Base-by-base conservation (phyloP, 2,797 vertebrate genomes). In the Liparis tanakae region DNA sequence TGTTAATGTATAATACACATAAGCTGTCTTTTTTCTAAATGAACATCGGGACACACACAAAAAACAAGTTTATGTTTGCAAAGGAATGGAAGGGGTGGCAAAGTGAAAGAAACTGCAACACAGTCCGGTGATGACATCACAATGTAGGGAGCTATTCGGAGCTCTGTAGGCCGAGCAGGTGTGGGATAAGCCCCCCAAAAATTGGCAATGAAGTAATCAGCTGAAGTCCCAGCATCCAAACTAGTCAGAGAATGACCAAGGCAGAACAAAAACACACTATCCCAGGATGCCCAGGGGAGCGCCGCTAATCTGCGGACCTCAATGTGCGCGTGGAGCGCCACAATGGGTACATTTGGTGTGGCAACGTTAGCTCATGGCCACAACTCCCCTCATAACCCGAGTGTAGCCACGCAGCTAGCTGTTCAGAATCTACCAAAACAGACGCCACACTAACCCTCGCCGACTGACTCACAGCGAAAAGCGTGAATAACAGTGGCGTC, bases 261-360 rank as follows among this genome's bases (percentile, higher is more conserved):
- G 61, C 78, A 51, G 33, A 9, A 59, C 57, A 59, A 60, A 12
- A 10, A 41, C 39, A 67, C 50, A 44, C 22, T 58, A 67, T 57
- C 50, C 67, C 13, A 34, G 46, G 66, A 77, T 54, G 61, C 50
- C 14, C 20, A 53, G 41, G 39, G 54, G 69, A 74, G 22, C 65
- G 7, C 20, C 69, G 61, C 61, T 79, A 56, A 76, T 72, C 18
- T 48, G 43, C 70, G 72, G 54, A 69, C 58, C 61, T 4, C 66
- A 33, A 46, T 43, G 43, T 58, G 74, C 65, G 79, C 44, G 69
- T 53, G 65, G 30, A 25, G 55, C 72, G 17, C 80, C 82, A 91
- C 90, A 91, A 91, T 87, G 74, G 83, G 72, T 81, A 60, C 61
- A 76, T 74, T 80, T 78, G 79, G 76, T 87, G 77, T 66, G 70